Evolutionary conservation across 2,888 invertebrate species (phyloP), one percentile per base, ranked within the genome.

Genomic region (Chrysolina americana): DNA sequence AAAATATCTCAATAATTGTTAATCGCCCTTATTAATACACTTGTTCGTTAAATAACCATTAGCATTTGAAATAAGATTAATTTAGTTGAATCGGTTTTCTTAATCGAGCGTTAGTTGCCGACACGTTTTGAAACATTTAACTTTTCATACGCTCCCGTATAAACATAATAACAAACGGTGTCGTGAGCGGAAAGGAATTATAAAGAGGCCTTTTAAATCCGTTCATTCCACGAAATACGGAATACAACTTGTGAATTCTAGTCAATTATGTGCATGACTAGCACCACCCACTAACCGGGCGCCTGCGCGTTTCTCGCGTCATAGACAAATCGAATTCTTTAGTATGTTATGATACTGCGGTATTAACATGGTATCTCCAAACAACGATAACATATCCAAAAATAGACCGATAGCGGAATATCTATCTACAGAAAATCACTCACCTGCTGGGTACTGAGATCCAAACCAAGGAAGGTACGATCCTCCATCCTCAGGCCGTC

Each of bases 401-500:
- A 19, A 53, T 21, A 53, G 21, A 53, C 53, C 17, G 48, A 48
- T 21, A 36, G 36, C 36, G 6, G 36, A 36, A 8, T 36, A 36
- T 36, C 28, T 3, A 28, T n/a, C 19, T 53, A 53, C 19, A 11
- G 0, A 53, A 3, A 53, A 21, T 10, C 19, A 73, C 79, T 74
- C 89, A 95, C 96, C 92, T 94, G 94, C 89, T 96, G 96, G 21
- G 96, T 96, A 87, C 96, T 96, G 86, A 96, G 92, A 90, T 96
- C 96, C 83, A 96, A 91, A 74, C 96, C 96, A 83, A 96, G 90
- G 90, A 93, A 96, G 81, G 93, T 92, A 70, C 83, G 82, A 64
- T 81, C 81, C 50, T 71, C 78, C 75, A 78, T 76, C 75, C 63
- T 41, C 13, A 56, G 9, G n/a, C 15, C 6, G 15, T 4, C 17